Conservation (phyloP, 1,140 invertebrate genomes). For the Apis laboriosa region DNA sequence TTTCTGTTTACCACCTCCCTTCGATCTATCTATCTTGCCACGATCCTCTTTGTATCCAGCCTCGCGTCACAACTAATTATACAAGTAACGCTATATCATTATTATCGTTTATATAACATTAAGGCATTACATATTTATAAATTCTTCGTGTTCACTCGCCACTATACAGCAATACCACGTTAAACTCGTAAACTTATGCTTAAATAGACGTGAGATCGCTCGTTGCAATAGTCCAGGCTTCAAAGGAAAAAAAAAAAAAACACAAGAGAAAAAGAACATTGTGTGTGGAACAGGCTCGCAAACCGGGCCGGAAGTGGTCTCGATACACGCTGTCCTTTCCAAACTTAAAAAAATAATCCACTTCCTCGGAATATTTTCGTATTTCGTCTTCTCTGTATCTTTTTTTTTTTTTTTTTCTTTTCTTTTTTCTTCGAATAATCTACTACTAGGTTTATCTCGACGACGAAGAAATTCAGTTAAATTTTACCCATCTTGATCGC, state of each 20-base stretch:
- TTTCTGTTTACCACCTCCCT: background rate
- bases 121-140: conserved; percentile 81
- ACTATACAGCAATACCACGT: conserved; percentile 75
- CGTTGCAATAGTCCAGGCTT: conserved; percentile 78
- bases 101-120: conserved; percentile 78
- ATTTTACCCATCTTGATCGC: background rate
- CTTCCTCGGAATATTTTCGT: background rate
- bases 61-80: conserved; percentile 69
- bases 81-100: conserved; percentile 75
- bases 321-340: background rate
- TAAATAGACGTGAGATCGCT: conserved; percentile 80
- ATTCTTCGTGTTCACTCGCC: conserved; percentile 68
- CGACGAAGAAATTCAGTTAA: background rate
- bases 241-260: conserved; percentile 67
- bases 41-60: background rate
- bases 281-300: conserved; percentile 45
- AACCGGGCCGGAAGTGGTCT: conserved; percentile 39
- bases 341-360: background rate
- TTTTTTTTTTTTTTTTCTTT: background rate
- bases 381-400: background rate
- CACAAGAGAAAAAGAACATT: conserved; percentile 49
- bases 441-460: background rate
- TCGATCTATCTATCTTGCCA: background rate
- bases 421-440: no score
- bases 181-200: conserved; percentile 76